Evolutionary conservation across 1,140 invertebrate genomes (phyloP), one percentile per base, ranked within the genome.

Genomic region (Orius insidiosus): DNA sequence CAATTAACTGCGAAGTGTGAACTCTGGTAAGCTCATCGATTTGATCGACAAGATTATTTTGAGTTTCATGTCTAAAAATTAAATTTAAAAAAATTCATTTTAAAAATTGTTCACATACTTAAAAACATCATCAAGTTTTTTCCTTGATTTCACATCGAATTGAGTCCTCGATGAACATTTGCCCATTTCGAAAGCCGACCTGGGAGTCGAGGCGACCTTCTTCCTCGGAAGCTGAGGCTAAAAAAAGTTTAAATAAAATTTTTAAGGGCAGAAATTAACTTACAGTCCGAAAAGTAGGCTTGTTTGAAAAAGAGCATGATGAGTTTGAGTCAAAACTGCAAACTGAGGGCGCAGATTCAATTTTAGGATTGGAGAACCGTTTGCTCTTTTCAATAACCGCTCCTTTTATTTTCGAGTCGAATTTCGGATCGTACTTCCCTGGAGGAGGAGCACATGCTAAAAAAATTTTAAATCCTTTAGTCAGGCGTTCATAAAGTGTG

Each of bases 341-440:
- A 10, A 47, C 42, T 16, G 48, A 50, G 1, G 45, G 14, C 10
- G 45, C 19, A n/a, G 19, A 15, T 9, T 41, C 37, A 5, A 31
- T 7, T 11, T 52, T 55, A 8, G 45, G 38, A n/a, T 51, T 47
- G 5, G 30, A 16, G 42, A 54, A 54, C 14, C 52, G 46, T 32
- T 53, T 45, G 32, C 47, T 44, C 40, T 53, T 56, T 5, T 51
- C 45, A 32, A 56, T 54, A 8, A 49, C n/a, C 19, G 41, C 51
- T 30, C 53, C 54, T 36, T 52, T 54, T 1, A 54, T 48, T 46
- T 54, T 56, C 10, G 16, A 39, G 5, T 52, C 54, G 32, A 51
- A 54, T 39, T 57, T 57, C 13, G 55, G 55, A 39, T 57, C 54
- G 45, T 57, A 57, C 4, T 49, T 53, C n/a, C 55, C 55, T 16